Evolutionary conservation across 2,113 vertebrate genomes (phyloP).

Genomic region (Leptodactylus fuscus): DNA sequence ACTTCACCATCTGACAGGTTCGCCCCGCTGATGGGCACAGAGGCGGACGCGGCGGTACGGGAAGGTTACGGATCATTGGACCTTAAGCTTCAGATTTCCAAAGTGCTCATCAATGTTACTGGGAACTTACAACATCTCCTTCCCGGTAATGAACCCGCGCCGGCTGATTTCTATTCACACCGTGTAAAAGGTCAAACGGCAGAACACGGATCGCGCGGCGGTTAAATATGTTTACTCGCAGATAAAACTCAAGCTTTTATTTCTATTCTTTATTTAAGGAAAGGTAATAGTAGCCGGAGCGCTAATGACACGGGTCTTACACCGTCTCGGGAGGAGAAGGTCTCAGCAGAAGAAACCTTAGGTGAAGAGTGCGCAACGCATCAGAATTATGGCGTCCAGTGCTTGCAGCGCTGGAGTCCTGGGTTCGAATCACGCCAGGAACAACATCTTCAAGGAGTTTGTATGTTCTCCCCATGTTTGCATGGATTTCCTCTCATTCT

Average conservation of each 20-base stretch:
- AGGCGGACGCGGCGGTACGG: not conserved
- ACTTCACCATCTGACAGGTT: constrained; percentile 28
- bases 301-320: not conserved
- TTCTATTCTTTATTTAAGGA: not conserved
- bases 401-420: no score
- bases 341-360: not conserved
- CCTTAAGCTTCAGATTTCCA: constrained; percentile 34
- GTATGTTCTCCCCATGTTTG: no score
- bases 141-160: constrained; percentile 15
- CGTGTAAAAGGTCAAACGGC: constrained; percentile 36
- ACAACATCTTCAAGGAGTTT: no score
- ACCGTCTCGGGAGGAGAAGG: not conserved
- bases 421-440: no score
- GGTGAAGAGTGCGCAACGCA: not conserved
- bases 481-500: no score
- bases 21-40: not conserved
- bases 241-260: not conserved
- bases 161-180: constrained; percentile 19
- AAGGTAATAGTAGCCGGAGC: not conserved
- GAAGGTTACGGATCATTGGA: constrained; percentile 19
- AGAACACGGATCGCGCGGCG: not conserved
- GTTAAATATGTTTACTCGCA: not conserved
- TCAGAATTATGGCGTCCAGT: no score
- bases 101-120: constrained; percentile 15
- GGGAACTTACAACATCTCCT: not conserved